Conservation (phyloP, 2,888 invertebrate genomes). For the Pseudoips prasinana region DNA sequence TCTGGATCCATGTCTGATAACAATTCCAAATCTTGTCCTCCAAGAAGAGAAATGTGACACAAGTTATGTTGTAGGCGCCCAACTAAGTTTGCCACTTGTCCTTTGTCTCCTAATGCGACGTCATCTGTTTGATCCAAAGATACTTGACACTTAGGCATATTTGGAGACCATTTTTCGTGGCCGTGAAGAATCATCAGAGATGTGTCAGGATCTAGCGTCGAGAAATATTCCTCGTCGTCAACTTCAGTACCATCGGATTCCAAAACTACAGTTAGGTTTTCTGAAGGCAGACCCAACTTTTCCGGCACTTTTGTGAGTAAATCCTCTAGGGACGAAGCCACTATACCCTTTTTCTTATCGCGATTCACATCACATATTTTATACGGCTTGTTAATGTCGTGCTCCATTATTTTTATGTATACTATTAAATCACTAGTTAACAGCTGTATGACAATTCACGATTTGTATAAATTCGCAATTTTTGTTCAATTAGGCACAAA, state of each 20-base stretch:
- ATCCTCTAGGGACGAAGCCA: slow-evolving; percentile 90
- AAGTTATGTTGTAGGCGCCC: slow-evolving; percentile 90
- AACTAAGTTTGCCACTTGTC: slow-evolving; percentile 88
- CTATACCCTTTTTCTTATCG: slow-evolving; percentile 91
- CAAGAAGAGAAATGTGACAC: slow-evolving; percentile 91
- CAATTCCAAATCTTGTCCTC: slow-evolving; percentile 91
- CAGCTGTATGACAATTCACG: background rate
- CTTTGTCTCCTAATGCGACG: slow-evolving; percentile 71
- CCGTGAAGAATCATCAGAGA: slow-evolving; percentile 90
- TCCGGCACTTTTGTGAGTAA: slow-evolving; percentile 88
- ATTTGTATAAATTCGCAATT: background rate
- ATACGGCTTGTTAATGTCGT: slow-evolving; percentile 85
- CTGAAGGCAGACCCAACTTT: slow-evolving; percentile 85
- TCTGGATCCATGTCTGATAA: slow-evolving; percentile 95
- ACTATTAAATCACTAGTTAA: slow-evolving; percentile 1
- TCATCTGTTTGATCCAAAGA: slow-evolving; percentile 83
- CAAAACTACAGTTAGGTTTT: slow-evolving; percentile 89
- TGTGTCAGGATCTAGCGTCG: slow-evolving; percentile 93
- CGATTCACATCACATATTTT: slow-evolving; percentile 91
- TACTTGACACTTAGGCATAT: slow-evolving; percentile 83
- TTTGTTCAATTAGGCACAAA: slow-evolving; percentile 9
- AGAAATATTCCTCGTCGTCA: slow-evolving; percentile 97
- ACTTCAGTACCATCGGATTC: slow-evolving; percentile 97
- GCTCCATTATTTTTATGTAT: slow-evolving; percentile 69
- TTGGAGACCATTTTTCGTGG: slow-evolving; percentile 88